These are phyloP conservation scores for Tiliacea citrago DNA, from an alignment of 2,888 invertebrate species.

Conservation along the genomic window DNA sequence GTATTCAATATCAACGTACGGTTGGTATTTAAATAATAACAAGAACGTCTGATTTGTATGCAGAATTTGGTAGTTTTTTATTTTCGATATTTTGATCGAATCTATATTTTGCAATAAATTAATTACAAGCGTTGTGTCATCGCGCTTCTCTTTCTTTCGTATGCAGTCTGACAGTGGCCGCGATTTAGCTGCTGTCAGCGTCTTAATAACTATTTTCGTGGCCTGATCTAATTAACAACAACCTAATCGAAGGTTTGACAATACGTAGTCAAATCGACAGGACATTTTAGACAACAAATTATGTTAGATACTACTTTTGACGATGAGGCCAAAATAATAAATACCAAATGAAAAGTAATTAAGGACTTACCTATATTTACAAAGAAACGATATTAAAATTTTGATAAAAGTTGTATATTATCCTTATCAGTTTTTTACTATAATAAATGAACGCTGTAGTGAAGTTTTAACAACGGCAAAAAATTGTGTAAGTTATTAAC, in stretches of 20 bases:
- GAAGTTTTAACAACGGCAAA: not conserved
- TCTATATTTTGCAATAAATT: no score
- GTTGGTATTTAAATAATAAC: no score
- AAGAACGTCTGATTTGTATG: no score
- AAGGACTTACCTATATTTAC: slow-evolving; percentile 4
- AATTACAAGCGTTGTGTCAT: no score
- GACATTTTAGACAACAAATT: not conserved
- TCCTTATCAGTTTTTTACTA: not conserved
- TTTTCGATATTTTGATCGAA: no score
- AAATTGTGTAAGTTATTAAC: slow-evolving; percentile 2
- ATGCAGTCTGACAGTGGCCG: no score
- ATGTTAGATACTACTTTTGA: not conserved
- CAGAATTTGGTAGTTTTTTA: no score
- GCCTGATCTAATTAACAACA: not conserved
- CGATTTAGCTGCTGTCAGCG: no score
- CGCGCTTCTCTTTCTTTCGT: no score
- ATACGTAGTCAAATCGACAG: not conserved
- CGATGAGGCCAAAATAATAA: not conserved
- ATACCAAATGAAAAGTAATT: slow-evolving; percentile 2
- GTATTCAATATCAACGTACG: no score
- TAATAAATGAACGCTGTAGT: not conserved
- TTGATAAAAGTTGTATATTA: slow-evolving; percentile 27
- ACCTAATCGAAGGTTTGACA: not conserved
- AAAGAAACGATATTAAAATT: slow-evolving; percentile 2
- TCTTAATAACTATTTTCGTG: no score